phyloP scores from a whole-genome alignment of 2,888 invertebrate species.

The Philopedon plagiatum region DNA sequence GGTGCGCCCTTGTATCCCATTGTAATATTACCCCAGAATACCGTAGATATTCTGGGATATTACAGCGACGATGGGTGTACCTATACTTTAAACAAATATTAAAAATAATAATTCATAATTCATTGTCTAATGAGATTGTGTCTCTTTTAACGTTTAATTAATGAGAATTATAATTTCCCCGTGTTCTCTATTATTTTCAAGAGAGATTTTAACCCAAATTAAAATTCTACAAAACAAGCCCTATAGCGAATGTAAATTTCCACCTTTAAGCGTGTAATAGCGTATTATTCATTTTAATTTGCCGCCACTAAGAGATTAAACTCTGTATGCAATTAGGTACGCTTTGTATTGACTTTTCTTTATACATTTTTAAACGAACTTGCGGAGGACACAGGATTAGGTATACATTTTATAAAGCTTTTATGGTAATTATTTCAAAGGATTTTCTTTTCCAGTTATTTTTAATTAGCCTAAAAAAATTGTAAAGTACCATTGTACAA shows the following conservation, averaged over 20 bases:
- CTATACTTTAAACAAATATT: too few species aligned
- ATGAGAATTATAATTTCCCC: too few species aligned
- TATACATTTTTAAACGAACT: constrained; percentile 3
- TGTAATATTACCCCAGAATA: too few species aligned
- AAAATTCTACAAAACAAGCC: background rate
- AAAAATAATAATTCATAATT: too few species aligned
- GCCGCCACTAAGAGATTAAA: background rate
- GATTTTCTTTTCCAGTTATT: background rate
- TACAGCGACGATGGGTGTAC: too few species aligned
- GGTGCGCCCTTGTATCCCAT: too few species aligned
- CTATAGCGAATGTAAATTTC: background rate
- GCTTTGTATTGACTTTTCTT: constrained; percentile 1
- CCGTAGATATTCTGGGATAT: too few species aligned
- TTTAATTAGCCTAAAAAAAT: too few species aligned
- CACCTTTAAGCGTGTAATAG: constrained; percentile 1
- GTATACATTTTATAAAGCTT: background rate
- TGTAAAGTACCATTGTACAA: too few species aligned
- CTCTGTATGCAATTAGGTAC: constrained; percentile 5
- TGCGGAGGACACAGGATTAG: background rate
- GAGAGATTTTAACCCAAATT: background rate
- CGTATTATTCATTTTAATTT: background rate
- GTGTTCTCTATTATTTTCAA: background rate
- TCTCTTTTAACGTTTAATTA: too few species aligned
- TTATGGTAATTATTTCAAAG: background rate
- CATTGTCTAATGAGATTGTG: too few species aligned